phyloP scores from a whole-genome alignment of 2,888 invertebrate species.

The Dilophus febrilis region DNA sequence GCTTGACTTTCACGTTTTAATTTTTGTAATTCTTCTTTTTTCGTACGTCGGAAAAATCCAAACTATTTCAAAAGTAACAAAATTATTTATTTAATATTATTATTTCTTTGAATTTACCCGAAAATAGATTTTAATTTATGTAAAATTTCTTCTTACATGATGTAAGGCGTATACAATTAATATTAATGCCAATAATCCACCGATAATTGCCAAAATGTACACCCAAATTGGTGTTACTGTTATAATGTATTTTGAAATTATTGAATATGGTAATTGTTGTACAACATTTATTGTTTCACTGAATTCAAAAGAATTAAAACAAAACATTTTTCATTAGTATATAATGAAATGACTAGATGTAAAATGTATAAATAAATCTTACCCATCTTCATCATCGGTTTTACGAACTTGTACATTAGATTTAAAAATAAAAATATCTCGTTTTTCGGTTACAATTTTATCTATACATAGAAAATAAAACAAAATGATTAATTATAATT shows the following conservation, averaged over 20 bases:
- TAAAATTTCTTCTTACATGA: constrained; percentile 16
- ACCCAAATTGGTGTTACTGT: constrained; percentile 29
- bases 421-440: constrained; percentile 27
- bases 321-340: no score
- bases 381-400: constrained; percentile 16
- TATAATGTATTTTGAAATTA: constrained; percentile 26
- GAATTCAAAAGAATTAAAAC: background rate
- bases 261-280: constrained; percentile 24
- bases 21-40: constrained; percentile 31
- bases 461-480: no score
- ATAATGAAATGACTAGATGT: no score
- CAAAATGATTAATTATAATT: no score
- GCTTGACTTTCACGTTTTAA: constrained; percentile 6
- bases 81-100: no score
- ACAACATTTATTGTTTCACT: constrained; percentile 17
- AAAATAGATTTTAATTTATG: no score
- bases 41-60: constrained; percentile 33
- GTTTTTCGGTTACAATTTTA: constrained; percentile 26
- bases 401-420: constrained; percentile 20
- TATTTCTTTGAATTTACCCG: no score
- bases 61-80: constrained; percentile 17
- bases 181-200: constrained; percentile 28
- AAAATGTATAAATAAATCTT: no score
- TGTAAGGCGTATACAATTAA: constrained; percentile 27
- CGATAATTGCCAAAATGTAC: constrained; percentile 27